Conservation (phyloP, 2,797 vertebrate species). For the Cossypha dichroa region DNA sequence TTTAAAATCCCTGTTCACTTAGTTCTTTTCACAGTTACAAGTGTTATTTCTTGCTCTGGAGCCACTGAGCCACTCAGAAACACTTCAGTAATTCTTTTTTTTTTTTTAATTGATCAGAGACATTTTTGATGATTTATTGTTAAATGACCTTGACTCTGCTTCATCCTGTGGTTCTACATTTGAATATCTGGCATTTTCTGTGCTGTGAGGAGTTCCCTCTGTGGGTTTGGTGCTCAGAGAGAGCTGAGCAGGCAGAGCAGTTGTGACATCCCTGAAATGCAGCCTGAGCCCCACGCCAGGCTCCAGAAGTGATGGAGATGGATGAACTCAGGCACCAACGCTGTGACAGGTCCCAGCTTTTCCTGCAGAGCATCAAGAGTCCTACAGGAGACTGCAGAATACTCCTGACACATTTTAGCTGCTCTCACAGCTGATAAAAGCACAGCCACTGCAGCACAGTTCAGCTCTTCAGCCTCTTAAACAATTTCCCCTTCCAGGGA, state of each 20-base stretch:
- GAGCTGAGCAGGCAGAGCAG: not conserved
- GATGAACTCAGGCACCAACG: not conserved
- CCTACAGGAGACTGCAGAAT: not conserved
- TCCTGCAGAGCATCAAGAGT: not conserved
- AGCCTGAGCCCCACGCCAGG: not conserved
- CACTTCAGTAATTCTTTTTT: not conserved
- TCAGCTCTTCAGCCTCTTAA: not conserved
- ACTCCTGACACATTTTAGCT: not conserved
- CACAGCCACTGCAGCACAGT: not conserved
- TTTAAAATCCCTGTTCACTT: not conserved
- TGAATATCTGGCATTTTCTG: conserved; percentile 1
- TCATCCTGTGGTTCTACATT: not conserved
- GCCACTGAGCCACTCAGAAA: conserved; percentile 60
- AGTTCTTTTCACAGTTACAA: conserved; percentile 42
- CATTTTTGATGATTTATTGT: conserved; percentile 41
- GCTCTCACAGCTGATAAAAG: not conserved
- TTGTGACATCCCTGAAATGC: not conserved
- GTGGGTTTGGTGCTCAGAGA: not conserved
- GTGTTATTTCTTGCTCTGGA: conserved; percentile 59
- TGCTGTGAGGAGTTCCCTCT: not conserved
- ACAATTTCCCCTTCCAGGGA: not conserved
- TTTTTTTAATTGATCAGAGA: conserved; percentile 12
- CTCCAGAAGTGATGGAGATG: not conserved
- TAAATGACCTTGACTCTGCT: conserved; percentile 31
- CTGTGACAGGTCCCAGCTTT: not conserved